Base-by-base conservation (phyloP, 2,797 vertebrate genomes). In the Crax fasciolata region DNA sequence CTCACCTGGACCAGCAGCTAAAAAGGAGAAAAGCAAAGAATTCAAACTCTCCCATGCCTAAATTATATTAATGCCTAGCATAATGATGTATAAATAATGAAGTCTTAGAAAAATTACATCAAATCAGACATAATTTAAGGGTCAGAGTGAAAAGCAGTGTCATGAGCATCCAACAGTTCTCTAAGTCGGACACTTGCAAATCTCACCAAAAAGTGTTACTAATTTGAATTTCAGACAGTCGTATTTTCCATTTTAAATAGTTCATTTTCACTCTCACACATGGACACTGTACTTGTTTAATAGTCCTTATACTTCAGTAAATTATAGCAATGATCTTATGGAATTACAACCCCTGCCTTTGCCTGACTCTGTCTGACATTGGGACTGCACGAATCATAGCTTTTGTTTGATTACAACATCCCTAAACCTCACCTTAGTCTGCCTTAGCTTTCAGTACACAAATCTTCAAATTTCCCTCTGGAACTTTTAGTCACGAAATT, bases 21-120 rank as follows among this genome's bases (percentile, higher is more conserved):
- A 25, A 73, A 66, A 72, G n/a, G 46, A 93, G 84, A 72, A 12
- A 25, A 78, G 39, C 41, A 76, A 63, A 74, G 27, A 52, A 32
- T 52, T 70, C 67, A 67, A 89, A 79, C 35, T 49, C 27, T 70
- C 55, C 39, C 59, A 52, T 32, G 48, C 7, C 15, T 73, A 66
- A 73, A 79, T 63, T 44, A 76, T 6, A 14, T 39, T 87, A 87
- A 87, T 87, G 24, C 13, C 25, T 32, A 73, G 58, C 11, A 28
- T 79, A 87, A 72, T 59, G n/a, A 92, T 91, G 78, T 89, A 89
- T 46, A 57, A 89, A 67, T 75, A 92, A 90, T 52, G 38, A 86
- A 76, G 17, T 55, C 46, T 73, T 76, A 66, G 52, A 66, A 75
- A 91, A 89, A 49, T 28, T 23, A 82, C 52, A 84, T 41, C 0